Percentiles rank a stretch among this genome's conserved stretches.
Evolutionary conservation across 1,140 invertebrate species (phyloP).

Genomic region (Drosophila sp.): DNA sequence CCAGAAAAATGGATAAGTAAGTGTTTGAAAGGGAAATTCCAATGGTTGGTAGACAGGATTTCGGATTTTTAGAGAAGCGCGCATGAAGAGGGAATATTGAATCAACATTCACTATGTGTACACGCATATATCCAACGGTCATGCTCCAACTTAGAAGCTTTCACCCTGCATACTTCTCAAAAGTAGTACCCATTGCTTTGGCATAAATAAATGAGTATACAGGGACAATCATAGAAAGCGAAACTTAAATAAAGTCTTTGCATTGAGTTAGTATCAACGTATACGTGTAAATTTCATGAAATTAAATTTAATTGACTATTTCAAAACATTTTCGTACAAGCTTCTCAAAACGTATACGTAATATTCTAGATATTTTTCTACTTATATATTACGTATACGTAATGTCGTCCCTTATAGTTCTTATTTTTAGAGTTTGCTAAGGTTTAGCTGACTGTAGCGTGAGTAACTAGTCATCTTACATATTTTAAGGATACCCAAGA

Average conservation of each 20-base stretch:
- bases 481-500: no score
- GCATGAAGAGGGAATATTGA: neutral
- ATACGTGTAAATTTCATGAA: neutral
- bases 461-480: no score
- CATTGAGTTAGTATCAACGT: neutral
- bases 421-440: no score
- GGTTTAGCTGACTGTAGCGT: no score
- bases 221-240: neutral
- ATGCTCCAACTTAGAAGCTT: constrained; percentile 7
- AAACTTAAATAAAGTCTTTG: neutral
- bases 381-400: no score
- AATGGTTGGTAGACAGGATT: neutral
- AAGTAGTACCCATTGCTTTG: neutral
- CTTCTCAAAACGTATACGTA: neutral
- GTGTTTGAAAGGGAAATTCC: neutral
- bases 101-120: neutral
- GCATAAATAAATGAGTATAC: neutral
- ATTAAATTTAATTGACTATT: neutral
- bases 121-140: neutral
- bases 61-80: neutral
- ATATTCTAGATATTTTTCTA: neutral
- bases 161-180: neutral
- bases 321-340: no score
- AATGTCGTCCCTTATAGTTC: no score
- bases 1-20: constrained; percentile 22